Evolutionary conservation across 2,113 vertebrate species (phyloP), one percentile per base, ranked within the genome.

Genomic region (Megalops atlanticus): DNA sequence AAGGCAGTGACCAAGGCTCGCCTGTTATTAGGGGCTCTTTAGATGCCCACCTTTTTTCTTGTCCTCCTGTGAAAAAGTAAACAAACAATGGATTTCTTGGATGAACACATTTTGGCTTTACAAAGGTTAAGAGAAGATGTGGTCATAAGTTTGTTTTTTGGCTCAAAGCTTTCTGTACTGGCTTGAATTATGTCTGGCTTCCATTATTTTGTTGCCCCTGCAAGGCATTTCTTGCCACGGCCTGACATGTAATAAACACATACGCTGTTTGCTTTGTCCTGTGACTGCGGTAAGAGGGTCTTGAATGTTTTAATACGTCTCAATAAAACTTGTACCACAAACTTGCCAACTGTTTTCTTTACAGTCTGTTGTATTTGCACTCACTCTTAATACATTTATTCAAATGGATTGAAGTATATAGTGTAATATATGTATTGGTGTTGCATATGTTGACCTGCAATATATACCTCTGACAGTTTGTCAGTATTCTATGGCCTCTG

Each of bases 261-360:
- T 31, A 40, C 41, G 58, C 33, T 36, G 31, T 79, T 72, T 33
- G 33, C 79, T 68, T 79, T 72, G 68, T 71, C n/a, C 68, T 36
- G 78, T 49, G 31, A 72, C 64, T 71, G 78, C 24, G 4, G 43
- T 38, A 24, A 49, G 79, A n/a, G 78, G 35, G 78, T 54, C 70
- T 52, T 40, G 21, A 73, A 74, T 80, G 70, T 80, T 80, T 79
- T 52, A 80, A 70, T 74, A 80, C 45, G 33, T 73, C 70, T 80
- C 35, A 80, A 80, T 80, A 74, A 80, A 80, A 80, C 21, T 36
- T 77, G 24, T 74, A 38, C 70, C 45, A 73, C 47, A 73, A 74
- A 74, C 31, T 52, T 76, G 43, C 38, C 3, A 11, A 14, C 27
- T 45, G 33, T 38, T 71, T 38, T 2, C 6, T 18, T 71, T 49